These are phyloP conservation scores for Prionchulus punctatus DNA, from an alignment of 2,888 invertebrate species.

Conservation along the genomic window DNA sequence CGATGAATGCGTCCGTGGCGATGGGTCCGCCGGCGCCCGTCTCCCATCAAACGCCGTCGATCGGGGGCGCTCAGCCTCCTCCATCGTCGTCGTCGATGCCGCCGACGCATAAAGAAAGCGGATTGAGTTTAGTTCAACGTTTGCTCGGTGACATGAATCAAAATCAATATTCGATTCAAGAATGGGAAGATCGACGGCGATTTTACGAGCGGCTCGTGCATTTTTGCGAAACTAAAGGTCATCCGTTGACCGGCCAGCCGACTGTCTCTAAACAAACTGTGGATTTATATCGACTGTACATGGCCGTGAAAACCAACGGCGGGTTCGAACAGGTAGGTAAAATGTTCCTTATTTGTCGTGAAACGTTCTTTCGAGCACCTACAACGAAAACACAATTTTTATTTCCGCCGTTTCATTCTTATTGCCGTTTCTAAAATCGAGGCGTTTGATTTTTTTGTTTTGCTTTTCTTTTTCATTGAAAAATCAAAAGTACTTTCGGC, in stretches of 20 bases:
- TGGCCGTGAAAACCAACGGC: constrained; percentile 87
- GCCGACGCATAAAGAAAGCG: too few species aligned
- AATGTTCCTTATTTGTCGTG: background rate
- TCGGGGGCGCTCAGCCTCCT: background rate
- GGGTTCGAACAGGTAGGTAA: constrained; percentile 83
- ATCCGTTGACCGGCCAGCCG: constrained; percentile 71
- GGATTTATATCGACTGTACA: constrained; percentile 90
- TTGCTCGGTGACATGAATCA: background rate
- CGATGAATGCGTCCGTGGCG: background rate
- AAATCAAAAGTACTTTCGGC: too few species aligned
- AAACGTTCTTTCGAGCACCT: too few species aligned
- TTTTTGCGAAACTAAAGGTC: constrained; percentile 83
- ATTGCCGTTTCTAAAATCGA: too few species aligned
- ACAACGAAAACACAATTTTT: too few species aligned
- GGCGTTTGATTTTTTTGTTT: too few species aligned
- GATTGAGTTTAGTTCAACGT: too few species aligned
- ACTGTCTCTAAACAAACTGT: constrained; percentile 96
- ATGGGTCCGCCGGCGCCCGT: background rate
- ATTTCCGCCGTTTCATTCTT: too few species aligned
- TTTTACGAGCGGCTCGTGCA: constrained; percentile 86
- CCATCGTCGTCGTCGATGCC: background rate
- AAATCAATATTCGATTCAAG: constrained; percentile 47
- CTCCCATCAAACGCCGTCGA: too few species aligned
- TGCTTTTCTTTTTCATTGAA: too few species aligned
- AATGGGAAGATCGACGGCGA: constrained; percentile 75